A percentile compares a stretch with the other conserved stretches of the same genome.
Evolutionary conservation across 2,113 vertebrate species (phyloP).

Genomic region (Gadus macrocephalus): DNA sequence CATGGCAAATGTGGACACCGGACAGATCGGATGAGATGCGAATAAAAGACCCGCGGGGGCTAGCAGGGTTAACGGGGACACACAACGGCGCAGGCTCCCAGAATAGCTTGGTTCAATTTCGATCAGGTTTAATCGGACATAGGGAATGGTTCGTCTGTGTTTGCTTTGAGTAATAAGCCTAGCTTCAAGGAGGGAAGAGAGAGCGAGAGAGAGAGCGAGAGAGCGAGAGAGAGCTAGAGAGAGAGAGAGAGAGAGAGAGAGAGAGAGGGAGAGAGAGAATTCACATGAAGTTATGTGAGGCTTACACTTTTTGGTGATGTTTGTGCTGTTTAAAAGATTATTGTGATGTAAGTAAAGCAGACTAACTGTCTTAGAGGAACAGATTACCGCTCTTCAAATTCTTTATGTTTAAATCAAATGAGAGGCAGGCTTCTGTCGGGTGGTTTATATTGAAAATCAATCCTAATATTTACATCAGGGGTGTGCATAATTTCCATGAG

Average conservation of each 20-base stretch:
- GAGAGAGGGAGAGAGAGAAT: neutral
- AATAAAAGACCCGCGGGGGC: neutral
- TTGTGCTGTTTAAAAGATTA: no score
- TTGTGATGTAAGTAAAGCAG: no score
- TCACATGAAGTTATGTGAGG: no score
- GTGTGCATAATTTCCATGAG: no score
- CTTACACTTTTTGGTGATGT: no score
- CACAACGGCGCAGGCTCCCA: no score
- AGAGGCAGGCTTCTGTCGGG: no score
- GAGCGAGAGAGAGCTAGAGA: neutral
- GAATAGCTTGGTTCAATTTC: neutral
- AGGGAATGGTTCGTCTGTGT: neutral
- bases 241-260: neutral
- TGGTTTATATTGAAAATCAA: no score
- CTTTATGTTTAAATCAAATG: no score
- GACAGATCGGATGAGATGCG: neutral
- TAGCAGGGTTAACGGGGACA: neutral
- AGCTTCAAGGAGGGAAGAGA: slow-evolving; percentile 17
- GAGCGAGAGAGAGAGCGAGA: slow-evolving; percentile 31
- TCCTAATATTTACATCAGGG: no score
- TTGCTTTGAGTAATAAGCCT: slow-evolving; percentile 26
- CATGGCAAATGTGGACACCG: neutral
- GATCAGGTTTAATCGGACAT: neutral
- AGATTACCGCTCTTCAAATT: no score
- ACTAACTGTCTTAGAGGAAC: no score